Percentiles rank a stretch among this genome's conserved stretches.
phyloP scores from a whole-genome alignment of 2,797 vertebrate genomes.

The Eulemur coronatus region DNA sequence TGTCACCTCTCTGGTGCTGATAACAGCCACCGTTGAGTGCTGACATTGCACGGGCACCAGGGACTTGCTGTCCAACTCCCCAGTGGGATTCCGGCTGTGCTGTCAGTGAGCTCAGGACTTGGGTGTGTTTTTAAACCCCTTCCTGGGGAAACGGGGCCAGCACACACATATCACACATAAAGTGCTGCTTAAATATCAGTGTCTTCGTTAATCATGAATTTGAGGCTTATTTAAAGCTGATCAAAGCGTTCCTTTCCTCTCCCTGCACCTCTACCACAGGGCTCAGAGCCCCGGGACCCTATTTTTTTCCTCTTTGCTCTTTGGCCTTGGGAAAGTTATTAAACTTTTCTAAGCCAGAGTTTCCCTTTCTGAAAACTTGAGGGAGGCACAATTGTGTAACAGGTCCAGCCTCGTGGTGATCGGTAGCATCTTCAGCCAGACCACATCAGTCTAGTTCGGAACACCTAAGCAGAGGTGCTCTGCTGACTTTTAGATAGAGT shows the following conservation, averaged over 20 bases:
- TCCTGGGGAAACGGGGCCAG: neutral
- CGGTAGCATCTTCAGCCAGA: neutral
- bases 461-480: neutral
- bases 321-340: neutral
- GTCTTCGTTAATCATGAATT: neutral
- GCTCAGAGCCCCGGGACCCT: neutral
- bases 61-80: neutral
- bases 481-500: neutral
- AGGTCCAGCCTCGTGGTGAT: neutral
- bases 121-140: neutral
- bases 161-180: neutral
- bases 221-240: constrained; percentile 14
- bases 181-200: neutral
- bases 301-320: neutral
- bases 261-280: too few relatives aligned
- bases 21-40: neutral
- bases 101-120: neutral
- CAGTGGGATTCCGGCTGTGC: neutral
- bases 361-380: neutral
- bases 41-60: neutral
- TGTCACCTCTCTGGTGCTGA: neutral
- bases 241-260: neutral
- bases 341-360: neutral
- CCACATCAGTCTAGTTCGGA: neutral
- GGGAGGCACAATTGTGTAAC: neutral